Base-by-base conservation (phyloP, 2,888 invertebrate species). In the Rotaria magnacalcarata region DNA sequence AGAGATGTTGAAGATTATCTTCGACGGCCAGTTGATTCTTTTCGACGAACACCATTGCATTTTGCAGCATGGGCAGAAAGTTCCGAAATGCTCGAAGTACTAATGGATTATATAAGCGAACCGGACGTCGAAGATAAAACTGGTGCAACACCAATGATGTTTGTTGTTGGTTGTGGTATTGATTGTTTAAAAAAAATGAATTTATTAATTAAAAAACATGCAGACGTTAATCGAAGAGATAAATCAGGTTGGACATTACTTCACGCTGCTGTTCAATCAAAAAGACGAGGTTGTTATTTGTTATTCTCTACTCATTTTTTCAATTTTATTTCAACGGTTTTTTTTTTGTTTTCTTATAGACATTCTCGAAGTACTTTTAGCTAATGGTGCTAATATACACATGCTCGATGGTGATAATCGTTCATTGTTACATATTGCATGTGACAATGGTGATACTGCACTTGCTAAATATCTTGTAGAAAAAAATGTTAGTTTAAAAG, bases 11-110 rank as follows among this genome's bases (percentile, higher is more conserved):
- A 80, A 47, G 80, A 80, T 8, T 80, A 80, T n/a, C 21, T 80
- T 11, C 24, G n/a, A 80, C 43, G n/a, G 19, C n/a, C 80, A 6
- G 24, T 80, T 24, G 80, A 80, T 80, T 47, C 47, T 6, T n/a
- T n/a, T n/a, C 8, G 47, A 80, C 80, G 80, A 80, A 80, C 80
- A 80, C 80, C 80, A 11, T 47, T 80, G n/a, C 80, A 80, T 80
- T 80, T 11, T 80, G 80, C 80, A 16, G 80, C 80, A 1, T 80
- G 80, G 80, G 47, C 80, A 21, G 47, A 47, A 47, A 80, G 47
- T 80, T 8, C 80, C 0, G 80, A 80, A 14, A 80, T 80, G n/a
- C 34, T 80, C 19, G 80, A 80, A 7, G 7, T 24, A 11, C 14
- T 80, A 47, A n/a, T 80, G 24, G 19, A 24, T 14, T 80, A 80